Evolutionary conservation across 2,113 vertebrate species (phyloP).

Genomic region (Danionella cerebrum): DNA sequence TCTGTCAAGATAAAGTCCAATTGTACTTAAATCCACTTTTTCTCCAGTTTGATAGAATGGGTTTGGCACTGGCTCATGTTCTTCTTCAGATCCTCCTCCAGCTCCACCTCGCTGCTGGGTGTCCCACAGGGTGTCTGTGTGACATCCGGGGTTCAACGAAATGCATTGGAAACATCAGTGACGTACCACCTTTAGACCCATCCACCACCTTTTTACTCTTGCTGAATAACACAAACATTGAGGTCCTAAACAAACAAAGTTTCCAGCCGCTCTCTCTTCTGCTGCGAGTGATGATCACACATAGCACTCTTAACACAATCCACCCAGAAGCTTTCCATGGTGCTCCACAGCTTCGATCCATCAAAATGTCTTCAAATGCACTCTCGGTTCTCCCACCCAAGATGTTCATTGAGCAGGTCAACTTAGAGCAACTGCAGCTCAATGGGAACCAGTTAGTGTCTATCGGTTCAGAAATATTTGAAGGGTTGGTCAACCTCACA

Average conservation of each 20-base stretch:
- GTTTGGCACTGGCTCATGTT: constrained; percentile 34
- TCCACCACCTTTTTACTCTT: constrained; percentile 36
- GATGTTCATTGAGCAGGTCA: constrained; percentile 59
- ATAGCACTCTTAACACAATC: constrained; percentile 62
- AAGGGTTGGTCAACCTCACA: constrained; percentile 53
- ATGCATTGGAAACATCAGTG: constrained; percentile 48
- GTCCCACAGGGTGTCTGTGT: constrained; percentile 50
- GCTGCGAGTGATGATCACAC: constrained; percentile 61
- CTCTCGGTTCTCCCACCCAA: constrained; percentile 59
- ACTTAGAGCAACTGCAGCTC: constrained; percentile 68
- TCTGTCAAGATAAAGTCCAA: no score
- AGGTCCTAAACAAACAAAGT: constrained; percentile 52
- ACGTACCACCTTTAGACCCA: constrained; percentile 46
- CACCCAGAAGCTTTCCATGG: constrained; percentile 67
- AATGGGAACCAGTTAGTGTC: constrained; percentile 60
- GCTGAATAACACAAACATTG: constrained; percentile 48
- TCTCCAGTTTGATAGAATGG: constrained; percentile 23
- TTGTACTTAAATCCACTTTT: neutral
- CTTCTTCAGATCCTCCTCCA: constrained; percentile 32
- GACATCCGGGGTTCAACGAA: neutral
- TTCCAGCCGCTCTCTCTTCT: constrained; percentile 60
- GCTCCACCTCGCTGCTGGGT: constrained; percentile 19
- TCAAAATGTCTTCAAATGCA: constrained; percentile 66
- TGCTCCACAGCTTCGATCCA: constrained; percentile 61
- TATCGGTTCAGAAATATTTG: constrained; percentile 57